Evolutionary conservation across 2,113 vertebrate species (phyloP).

Genomic region (Xenopus borealis): DNA sequence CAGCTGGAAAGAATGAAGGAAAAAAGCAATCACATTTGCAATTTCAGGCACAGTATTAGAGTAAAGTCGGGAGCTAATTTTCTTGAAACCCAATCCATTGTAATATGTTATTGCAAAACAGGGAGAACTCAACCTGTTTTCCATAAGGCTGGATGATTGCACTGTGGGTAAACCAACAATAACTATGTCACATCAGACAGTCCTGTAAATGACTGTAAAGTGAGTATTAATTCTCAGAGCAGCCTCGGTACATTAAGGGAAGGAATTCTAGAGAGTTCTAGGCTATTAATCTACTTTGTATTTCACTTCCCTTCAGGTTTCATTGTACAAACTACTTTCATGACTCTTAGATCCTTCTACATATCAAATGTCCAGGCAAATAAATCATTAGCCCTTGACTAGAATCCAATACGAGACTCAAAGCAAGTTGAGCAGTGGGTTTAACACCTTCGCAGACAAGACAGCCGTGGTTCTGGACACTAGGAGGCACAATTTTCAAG

Average conservation of each 20-base stretch:
- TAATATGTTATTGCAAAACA: slow-evolving; percentile 72
- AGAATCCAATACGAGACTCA: slow-evolving; percentile 57
- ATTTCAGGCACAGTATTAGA: slow-evolving; percentile 75
- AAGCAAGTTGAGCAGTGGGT: slow-evolving; percentile 5
- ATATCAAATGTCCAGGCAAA: slow-evolving; percentile 64
- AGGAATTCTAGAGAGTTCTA: slow-evolving; percentile 51
- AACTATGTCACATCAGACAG: slow-evolving; percentile 61
- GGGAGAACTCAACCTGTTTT: slow-evolving; percentile 66
- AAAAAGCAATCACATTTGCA: slow-evolving; percentile 65
- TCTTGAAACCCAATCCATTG: slow-evolving; percentile 75
- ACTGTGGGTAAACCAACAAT: slow-evolving; percentile 61
- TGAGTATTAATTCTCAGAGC: slow-evolving; percentile 61
- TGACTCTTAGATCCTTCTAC: slow-evolving; percentile 17
- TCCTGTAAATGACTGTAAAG: slow-evolving; percentile 62
- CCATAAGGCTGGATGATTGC: slow-evolving; percentile 66
- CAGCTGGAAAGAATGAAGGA: slow-evolving; percentile 45
- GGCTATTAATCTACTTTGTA: slow-evolving; percentile 70
- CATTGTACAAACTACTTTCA: slow-evolving; percentile 13
- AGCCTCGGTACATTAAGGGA: slow-evolving; percentile 60
- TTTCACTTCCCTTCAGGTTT: slow-evolving; percentile 66
- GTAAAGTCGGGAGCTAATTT: slow-evolving; percentile 77
- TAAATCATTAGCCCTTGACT: slow-evolving; percentile 64
- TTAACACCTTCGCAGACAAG: neutral
- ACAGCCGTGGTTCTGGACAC: no score
- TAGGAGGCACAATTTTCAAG: no score